phyloP scores from a whole-genome alignment of 2,797 vertebrate species.

The Perodicticus potto region DNA sequence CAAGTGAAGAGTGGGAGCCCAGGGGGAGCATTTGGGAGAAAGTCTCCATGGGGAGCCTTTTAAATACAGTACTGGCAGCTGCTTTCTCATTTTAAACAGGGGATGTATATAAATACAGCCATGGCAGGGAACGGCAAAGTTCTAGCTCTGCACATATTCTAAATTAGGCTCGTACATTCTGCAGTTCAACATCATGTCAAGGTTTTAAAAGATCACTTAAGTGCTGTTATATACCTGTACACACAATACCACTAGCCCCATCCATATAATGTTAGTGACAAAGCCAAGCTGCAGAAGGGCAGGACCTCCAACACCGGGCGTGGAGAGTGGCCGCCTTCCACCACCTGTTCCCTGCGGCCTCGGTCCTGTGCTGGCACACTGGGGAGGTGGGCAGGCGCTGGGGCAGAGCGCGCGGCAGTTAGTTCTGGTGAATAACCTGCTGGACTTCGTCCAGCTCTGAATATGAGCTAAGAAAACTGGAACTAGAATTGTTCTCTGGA shows the following conservation, averaged over 20 bases:
- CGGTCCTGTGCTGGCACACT: not conserved
- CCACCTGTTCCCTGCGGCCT: not conserved
- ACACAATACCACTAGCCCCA: not conserved
- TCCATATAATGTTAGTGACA: not conserved
- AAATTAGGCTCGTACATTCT: conserved; percentile 11
- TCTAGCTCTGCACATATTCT: not conserved
- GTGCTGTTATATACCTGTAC: not conserved
- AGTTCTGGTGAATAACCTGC: not conserved
- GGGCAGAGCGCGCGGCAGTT: not conserved
- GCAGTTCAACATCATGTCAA: not conserved
- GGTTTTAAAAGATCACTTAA: not conserved
- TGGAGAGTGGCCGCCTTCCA: not conserved
- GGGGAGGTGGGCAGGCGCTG: not conserved
- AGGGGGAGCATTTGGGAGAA: not conserved
- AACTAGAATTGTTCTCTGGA: not conserved
- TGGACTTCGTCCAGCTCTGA: not conserved
- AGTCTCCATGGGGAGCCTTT: not conserved
- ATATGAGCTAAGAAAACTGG: not conserved
- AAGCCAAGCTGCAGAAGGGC: not conserved
- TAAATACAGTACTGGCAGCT: not conserved
- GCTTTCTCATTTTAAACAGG: conserved; percentile 28
- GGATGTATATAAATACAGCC: not conserved
- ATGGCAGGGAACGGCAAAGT: not conserved
- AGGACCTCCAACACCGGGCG: not conserved
- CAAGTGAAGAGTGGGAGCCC: not conserved